Conservation (phyloP, 2,888 invertebrate genomes). For the Agonopterix alstromeriana region DNA sequence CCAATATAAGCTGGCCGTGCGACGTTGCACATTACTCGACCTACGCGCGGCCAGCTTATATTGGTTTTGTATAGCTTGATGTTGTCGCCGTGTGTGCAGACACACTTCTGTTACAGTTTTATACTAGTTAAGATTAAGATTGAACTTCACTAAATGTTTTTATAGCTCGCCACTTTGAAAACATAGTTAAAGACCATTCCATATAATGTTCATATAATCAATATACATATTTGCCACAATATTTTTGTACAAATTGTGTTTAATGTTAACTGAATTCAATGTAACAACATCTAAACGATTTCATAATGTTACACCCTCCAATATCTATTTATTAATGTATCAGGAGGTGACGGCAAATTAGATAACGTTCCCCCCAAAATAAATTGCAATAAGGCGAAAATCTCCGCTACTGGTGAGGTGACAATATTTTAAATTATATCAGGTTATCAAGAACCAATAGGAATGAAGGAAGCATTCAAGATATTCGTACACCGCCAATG, state of each 20-base stretch:
- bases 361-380: conserved; percentile 63
- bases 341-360: conserved; percentile 50
- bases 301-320: conserved; percentile 24
- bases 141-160: too few relatives aligned
- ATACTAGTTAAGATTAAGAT: too few relatives aligned
- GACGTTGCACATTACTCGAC: too few relatives aligned
- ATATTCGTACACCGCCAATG: conserved; percentile 5
- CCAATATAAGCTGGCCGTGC: too few relatives aligned
- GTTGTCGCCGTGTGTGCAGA: too few relatives aligned
- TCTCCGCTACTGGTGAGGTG: conserved; percentile 45
- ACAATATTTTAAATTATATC: conserved; percentile 72
- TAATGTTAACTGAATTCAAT: background rate
- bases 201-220: background rate
- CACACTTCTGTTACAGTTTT: too few relatives aligned
- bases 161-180: background rate
- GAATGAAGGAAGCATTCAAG: conserved; percentile 18
- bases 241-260: too few relatives aligned
- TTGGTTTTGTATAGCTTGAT: too few relatives aligned
- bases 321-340: conserved; percentile 60
- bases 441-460: conserved; percentile 58
- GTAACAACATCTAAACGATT: background rate
- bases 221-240: too few relatives aligned
- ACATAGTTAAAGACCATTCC: background rate
- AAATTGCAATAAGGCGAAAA: conserved; percentile 67
- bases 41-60: too few relatives aligned